phyloP scores from a whole-genome alignment of 2,888 invertebrate genomes.

The Andrena flavipes region DNA sequence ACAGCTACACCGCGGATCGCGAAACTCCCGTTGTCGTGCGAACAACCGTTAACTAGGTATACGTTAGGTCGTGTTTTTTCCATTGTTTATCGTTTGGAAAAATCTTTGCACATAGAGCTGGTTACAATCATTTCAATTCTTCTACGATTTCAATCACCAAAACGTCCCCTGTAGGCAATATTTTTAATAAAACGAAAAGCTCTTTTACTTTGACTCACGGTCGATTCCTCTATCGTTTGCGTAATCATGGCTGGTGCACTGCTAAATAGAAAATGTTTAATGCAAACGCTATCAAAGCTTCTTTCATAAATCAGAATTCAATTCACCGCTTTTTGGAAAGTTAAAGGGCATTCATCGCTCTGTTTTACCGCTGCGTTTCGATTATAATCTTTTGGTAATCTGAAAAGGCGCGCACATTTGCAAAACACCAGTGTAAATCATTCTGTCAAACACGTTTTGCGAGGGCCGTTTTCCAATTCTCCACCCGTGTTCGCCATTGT shows the following conservation, averaged over 20 bases:
- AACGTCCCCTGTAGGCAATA: no score
- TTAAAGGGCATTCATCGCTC: slow-evolving; percentile 28
- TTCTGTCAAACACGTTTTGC: slow-evolving; percentile 58
- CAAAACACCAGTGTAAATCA: slow-evolving; percentile 58
- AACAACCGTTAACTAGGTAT: slow-evolving; percentile 8
- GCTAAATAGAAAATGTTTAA: neutral
- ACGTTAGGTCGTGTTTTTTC: neutral
- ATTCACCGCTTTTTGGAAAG: neutral
- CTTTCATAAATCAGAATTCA: slow-evolving; percentile 39
- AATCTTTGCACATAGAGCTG: neutral
- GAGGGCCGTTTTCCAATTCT: slow-evolving; percentile 41
- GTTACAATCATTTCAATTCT: neutral
- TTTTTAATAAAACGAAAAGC: no score
- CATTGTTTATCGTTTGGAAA: neutral
- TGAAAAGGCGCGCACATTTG: slow-evolving; percentile 40
- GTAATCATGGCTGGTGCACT: neutral
- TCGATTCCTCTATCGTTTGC: neutral
- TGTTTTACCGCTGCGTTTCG: slow-evolving; percentile 5
- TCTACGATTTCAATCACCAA: no score
- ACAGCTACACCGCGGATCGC: slow-evolving; percentile 9
- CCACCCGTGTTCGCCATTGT: slow-evolving; percentile 39
- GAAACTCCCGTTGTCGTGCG: slow-evolving; percentile 39
- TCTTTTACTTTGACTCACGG: no score
- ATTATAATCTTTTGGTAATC: slow-evolving; percentile 38
- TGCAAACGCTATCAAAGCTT: slow-evolving; percentile 4